These are phyloP conservation scores for Acrobasis repandana DNA, from an alignment of 2,888 invertebrate genomes.

Conservation along the genomic window DNA sequence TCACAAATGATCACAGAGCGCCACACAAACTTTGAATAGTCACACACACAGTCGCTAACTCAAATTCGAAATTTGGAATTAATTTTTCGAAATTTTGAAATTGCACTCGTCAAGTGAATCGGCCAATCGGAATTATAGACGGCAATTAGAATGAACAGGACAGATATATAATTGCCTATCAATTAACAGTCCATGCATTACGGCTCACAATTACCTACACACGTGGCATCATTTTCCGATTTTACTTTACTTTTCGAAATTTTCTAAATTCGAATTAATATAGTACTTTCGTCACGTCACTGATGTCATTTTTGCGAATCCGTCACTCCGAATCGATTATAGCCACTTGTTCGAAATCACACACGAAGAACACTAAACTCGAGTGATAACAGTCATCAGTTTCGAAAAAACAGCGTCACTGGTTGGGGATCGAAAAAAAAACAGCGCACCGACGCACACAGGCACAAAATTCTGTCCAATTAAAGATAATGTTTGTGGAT, in stretches of 20 bases:
- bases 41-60: conserved; percentile 32
- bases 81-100: conserved; percentile 17
- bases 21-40: conserved; percentile 47
- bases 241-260: conserved; percentile 41
- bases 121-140: conserved; percentile 56
- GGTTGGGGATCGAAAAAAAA: conserved; percentile 60
- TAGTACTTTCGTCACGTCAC: conserved; percentile 60
- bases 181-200: conserved; percentile 67
- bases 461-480: conserved; percentile 80
- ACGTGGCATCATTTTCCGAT: conserved; percentile 69
- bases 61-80: conserved; percentile 29
- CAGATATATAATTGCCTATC: conserved; percentile 65
- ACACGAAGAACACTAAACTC: conserved; percentile 68
- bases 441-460: conserved; percentile 69
- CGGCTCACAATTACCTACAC: conserved; percentile 62
- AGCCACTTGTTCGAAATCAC: conserved; percentile 49
- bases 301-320: conserved; percentile 70
- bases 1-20: conserved; percentile 46
- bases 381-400: conserved; percentile 77
- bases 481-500: conserved; percentile 83
- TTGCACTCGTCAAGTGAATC: conserved; percentile 40
- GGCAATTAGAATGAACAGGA: conserved; percentile 68
- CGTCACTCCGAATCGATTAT: conserved; percentile 35
- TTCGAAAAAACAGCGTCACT: conserved; percentile 76
- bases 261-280: conserved; percentile 37